Evolutionary conservation across 2,113 vertebrate genomes (phyloP).

Genomic region (Corvus moneduloides): DNA sequence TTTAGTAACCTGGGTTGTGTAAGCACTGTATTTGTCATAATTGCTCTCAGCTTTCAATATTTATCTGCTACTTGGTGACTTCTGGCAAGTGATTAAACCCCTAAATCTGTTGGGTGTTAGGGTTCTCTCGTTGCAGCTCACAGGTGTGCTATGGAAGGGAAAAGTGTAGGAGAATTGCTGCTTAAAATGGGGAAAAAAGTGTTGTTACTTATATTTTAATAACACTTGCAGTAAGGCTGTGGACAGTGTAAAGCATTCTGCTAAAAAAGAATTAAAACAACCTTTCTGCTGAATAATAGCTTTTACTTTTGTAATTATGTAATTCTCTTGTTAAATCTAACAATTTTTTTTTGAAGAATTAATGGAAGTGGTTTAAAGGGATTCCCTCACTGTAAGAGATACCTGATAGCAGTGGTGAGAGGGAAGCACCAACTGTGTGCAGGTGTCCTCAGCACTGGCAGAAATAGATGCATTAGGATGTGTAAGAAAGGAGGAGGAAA

Average conservation of each 20-base stretch:
- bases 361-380: neutral
- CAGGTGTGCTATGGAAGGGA: neutral
- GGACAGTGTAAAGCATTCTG: neutral
- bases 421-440: neutral
- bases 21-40: rapidly evolving
- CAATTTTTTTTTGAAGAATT: neutral
- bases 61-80: neutral
- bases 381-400: neutral
- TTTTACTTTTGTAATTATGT: neutral
- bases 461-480: neutral
- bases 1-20: neutral
- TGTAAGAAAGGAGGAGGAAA: neutral
- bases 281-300: neutral
- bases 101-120: neutral
- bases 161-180: neutral
- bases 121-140: neutral
- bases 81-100: neutral
- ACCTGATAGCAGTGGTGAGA: neutral
- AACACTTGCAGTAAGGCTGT: neutral
- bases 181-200: neutral
- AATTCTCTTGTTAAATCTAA: neutral
- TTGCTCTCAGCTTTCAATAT: neutral
- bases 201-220: neutral
- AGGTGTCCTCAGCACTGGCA: neutral
- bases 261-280: neutral